Base-by-base conservation (phyloP, 1,140 invertebrate genomes). In the Formica exsecta region DNA sequence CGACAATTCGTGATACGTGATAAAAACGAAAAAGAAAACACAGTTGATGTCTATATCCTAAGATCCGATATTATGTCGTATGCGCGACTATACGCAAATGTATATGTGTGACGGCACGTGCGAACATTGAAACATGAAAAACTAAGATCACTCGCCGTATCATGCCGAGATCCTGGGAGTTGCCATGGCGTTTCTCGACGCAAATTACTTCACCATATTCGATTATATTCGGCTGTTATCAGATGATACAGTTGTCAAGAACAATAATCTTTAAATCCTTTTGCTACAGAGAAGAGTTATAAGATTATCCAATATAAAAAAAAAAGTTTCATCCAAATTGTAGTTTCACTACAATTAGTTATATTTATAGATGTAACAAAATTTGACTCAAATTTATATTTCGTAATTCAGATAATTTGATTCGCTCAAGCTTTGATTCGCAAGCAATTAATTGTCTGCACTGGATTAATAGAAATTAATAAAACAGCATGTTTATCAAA, bases 1-100 rank as follows among this genome's bases (percentile, higher is more conserved):
- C 64, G 44, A 79, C 5, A 76, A 64, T 64, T 74, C 54, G 54
- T 61, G 38, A 74, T 74, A 73, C 41, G 32, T 61, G 51, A 41
- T 22, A 68, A 68, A 68, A 25, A 22, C 9, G 6, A 44, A 41
- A 79, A 64, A 48, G 48, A 44, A 32, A 62, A 32, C 59, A 81
- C 59, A 44, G 22, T 81, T 25, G 54, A 83, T 83, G 79, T 83
- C 22, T 83, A 83, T 57, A 61, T 74, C 4, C 41, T 81, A 89
- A 48, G 38, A 6, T 32, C 32, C 74, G 54, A 86, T 73, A 66
- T 76, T 86, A 57, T 88, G 59, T 79, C 38, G 36, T 81, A 29
- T 73, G 79, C 51, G 66, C 38, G 79, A 83, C 7, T 57, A 68
- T 70, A 9, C 44, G 79, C 11, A 13, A 29, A 62, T 25, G 22